phyloP scores from a whole-genome alignment of 2,113 vertebrate genomes.

The Lipophrys pholis region DNA sequence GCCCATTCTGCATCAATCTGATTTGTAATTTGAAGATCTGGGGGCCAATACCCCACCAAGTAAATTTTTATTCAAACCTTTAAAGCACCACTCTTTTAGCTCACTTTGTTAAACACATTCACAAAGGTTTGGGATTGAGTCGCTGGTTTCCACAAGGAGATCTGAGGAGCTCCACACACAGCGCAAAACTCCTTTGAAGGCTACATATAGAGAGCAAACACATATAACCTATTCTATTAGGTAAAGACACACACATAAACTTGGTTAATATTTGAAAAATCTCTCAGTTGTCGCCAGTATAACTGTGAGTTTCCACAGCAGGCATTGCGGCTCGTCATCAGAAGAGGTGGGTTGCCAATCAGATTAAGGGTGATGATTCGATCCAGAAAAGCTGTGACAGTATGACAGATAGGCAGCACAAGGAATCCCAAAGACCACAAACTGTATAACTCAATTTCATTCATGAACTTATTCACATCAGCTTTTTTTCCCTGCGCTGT shows the following conservation, averaged over 20 bases:
- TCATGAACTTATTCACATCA: neutral
- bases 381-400: conserved; percentile 10
- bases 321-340: conserved; percentile 1
- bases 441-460: neutral
- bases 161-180: neutral
- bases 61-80: conserved; percentile 57
- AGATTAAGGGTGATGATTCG: conserved; percentile 5
- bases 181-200: neutral
- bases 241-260: too few species aligned
- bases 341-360: conserved; percentile 18
- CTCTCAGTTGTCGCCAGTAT: too few species aligned
- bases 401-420: conserved; percentile 5
- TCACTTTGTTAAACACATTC: conserved; percentile 33
- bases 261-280: too few species aligned
- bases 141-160: neutral
- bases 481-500: neutral
- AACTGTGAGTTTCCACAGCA: neutral
- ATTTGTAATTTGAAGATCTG: conserved; percentile 61
- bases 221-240: neutral
- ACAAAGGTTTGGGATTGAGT: neutral
- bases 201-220: neutral
- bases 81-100: conserved; percentile 22
- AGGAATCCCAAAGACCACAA: neutral
- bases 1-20: conserved; percentile 49
- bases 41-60: conserved; percentile 51